These are phyloP conservation scores for Rhinoraja longicauda DNA, from an alignment of 2,797 vertebrate species.

Conservation along the genomic window DNA sequence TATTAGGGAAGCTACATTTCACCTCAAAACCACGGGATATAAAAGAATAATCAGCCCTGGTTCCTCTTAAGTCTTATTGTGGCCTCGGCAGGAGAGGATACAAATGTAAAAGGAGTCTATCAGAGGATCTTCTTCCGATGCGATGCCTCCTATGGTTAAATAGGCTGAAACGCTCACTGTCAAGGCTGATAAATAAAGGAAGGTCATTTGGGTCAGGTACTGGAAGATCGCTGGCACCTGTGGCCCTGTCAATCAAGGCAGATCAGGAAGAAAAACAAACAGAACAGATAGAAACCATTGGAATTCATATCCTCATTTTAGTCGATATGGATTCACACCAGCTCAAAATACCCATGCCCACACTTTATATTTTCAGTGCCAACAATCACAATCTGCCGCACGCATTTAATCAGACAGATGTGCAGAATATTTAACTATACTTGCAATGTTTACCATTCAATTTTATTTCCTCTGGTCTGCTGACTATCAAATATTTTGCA, in stretches of 20 bases:
- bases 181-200: background rate
- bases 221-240: background rate
- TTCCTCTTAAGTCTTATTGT: background rate
- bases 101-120: background rate
- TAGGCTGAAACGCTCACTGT: background rate
- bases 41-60: background rate
- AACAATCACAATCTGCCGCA: background rate
- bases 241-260: background rate
- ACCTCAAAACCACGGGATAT: background rate
- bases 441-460: background rate
- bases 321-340: background rate
- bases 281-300: background rate
- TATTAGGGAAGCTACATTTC: background rate
- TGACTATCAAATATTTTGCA: background rate
- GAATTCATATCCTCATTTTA: background rate
- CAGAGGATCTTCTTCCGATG: background rate
- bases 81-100: background rate
- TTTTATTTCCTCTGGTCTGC: background rate
- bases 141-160: background rate
- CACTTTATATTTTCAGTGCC: background rate
- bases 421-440: background rate
- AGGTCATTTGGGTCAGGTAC: background rate
- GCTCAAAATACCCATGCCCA: background rate
- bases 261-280: background rate
- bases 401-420: background rate